Evolutionary conservation across 2,888 invertebrate species (phyloP), one percentile per base, ranked within the genome.

Genomic region (Hirtodrosophila cameraria): DNA sequence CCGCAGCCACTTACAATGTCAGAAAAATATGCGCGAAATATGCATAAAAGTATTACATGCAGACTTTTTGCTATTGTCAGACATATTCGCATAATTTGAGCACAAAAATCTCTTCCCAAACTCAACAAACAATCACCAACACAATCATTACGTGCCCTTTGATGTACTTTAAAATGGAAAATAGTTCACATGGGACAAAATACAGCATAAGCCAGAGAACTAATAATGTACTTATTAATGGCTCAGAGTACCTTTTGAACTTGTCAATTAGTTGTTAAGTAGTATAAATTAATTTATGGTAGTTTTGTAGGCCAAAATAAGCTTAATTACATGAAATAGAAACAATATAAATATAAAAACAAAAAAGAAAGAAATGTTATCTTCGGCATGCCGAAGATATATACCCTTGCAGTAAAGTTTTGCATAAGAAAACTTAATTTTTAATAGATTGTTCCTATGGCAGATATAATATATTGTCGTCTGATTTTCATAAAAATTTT

Each of bases 21-120:
- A 81, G 80, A 79, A 85, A 81, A 79, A 84, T 84, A 78, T 84
- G 82, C 79, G 85, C 82, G 79, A 84, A 81, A 81, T 81, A 83
- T 82, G 80, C 86, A 81, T 86, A 81, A 81, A 81, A 81, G 80
- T 81, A 81, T 85, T 73, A 85, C 80, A 81, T 64, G 82, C 73
- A 74, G 74, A 74, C 84, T 48, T 61, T 57, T 42, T 69, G 65
- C 60, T 74, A 55, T 74, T 59, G 43, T 33, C 48, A 41, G 58
- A 41, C 9, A 52, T 11, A 52, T 18, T 43, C 23, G 46, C 16
- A 16, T 8, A 2, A 6, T 57, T 12, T 12, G 7, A 11, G 23
- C 13, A 36, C 11, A 13, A 18, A 36, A 39, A 59, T 41, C 49
- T 61, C 50, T n/a, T 11, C 16, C 27, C 52, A 7, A 12, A 53